Evolutionary conservation across 2,113 vertebrate genomes (phyloP), one percentile per base, ranked within the genome.

Genomic region (Montifringilla adamsi): DNA sequence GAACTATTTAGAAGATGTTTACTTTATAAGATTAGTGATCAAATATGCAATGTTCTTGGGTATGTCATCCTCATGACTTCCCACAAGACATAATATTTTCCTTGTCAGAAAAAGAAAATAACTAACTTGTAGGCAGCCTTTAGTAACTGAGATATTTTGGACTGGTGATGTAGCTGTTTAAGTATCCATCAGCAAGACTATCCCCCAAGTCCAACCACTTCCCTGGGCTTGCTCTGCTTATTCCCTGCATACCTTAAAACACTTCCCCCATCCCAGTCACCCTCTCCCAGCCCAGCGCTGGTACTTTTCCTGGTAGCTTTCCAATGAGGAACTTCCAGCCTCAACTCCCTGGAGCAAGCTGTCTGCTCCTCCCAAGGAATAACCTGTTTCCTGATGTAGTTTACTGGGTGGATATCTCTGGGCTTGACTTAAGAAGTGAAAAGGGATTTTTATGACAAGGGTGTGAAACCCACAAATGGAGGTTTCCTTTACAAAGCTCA

Each of bases 81-180:
- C 91, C 91, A 90, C 96, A 96, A 97, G 95, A 94, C 93, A 90
- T 84, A 92, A 87, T 94, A 97, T 94, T 88, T 96, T 97, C 95
- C 96, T 96, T 76, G 73, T 52, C 94, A 82, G 92, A 95, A 91
- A 95, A 95, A 68, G 56, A 70, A 91, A 93, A 93, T 78, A 83
- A 78, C 78, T 60, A 88, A 89, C 63, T 50, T 70, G 87, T 63
- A 96, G 81, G 84, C 49, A 95, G 69, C n/a, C 59, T 83, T 90
- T 84, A 92, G 82, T 67, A 91, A 81, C 55, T 19, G 28, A 63
- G 68, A 26, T 83, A 69, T 76, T 96, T 90, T 68, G 35, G 67
- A 64, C 31, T 33, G n/a, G 26, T 78, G 62, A 87, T 46, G 31
- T 72, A 64, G 62, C 27, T 87, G 66, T 56, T 74, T 70, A 84